A percentile compares a stretch with the other conserved stretches of the same genome.
Evolutionary conservation across 2,888 invertebrate species (phyloP).

Genomic region (Eledona agricola): DNA sequence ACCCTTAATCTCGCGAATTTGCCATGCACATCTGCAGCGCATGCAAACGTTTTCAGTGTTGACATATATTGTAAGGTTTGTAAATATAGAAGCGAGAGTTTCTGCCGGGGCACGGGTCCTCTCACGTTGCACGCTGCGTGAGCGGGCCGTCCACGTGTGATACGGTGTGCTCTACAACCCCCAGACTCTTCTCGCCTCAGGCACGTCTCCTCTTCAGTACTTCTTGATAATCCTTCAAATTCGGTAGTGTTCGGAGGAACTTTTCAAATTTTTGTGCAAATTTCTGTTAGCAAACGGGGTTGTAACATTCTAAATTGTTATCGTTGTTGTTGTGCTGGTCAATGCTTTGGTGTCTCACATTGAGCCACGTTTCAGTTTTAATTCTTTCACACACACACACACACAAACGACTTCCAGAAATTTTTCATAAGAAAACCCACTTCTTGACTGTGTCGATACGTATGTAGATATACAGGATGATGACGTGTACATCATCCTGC

Average conservation of each 20-base stretch:
- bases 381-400: no score
- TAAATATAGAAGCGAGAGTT: conserved; percentile 29
- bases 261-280: conserved; percentile 13
- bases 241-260: conserved; percentile 47
- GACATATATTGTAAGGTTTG: conserved; percentile 21
- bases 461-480: no score
- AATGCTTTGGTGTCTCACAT: no score
- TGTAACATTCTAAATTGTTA: conserved; percentile 24
- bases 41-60: conserved; percentile 13
- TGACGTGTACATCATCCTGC: no score
- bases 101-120: conserved; percentile 56
- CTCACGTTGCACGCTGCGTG: conserved; percentile 60
- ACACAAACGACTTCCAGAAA: no score
- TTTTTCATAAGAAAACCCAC: no score
- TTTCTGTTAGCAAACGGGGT: conserved; percentile 30
- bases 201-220: conserved; percentile 45
- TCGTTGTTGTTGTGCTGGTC: conserved; percentile 16
- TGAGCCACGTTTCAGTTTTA: no score
- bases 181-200: conserved; percentile 48
- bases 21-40: conserved; percentile 16
- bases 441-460: no score
- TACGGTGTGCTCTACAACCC: conserved; percentile 63
- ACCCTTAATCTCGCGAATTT: conserved; percentile 15
- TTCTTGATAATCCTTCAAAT: conserved; percentile 61
- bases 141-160: conserved; percentile 61